Evolutionary conservation across 2,888 invertebrate genomes (phyloP).

Genomic region (Diabrotica balteata): DNA sequence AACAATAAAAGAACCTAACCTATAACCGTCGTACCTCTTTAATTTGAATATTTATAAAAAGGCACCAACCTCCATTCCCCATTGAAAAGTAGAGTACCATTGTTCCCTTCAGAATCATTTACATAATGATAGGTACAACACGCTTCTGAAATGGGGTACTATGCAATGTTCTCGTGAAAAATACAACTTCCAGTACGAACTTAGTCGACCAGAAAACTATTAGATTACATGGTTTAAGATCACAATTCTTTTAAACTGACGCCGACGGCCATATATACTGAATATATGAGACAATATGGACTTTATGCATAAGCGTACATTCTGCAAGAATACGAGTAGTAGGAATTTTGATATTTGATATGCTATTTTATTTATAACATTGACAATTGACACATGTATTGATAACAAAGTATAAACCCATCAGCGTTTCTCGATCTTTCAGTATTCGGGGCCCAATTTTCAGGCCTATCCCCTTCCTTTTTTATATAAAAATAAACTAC

Average conservation of each 20-base stretch:
- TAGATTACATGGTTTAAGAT: constrained; percentile 17
- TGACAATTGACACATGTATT: too few relatives aligned
- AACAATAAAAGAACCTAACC: constrained; percentile 3
- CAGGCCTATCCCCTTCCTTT: too few relatives aligned
- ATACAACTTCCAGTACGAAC: constrained; percentile 17
- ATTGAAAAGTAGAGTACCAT: constrained; percentile 14
- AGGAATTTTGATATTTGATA: too few relatives aligned
- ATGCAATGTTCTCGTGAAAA: constrained; percentile 21
- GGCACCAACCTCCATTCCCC: constrained; percentile 12
- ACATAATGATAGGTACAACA: constrained; percentile 31
- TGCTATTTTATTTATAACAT: too few relatives aligned
- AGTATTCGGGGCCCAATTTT: too few relatives aligned
- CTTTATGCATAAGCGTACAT: not conserved
- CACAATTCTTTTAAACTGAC: constrained; percentile 9
- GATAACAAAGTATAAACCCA: too few relatives aligned
- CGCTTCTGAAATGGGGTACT: constrained; percentile 27
- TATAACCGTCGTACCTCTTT: constrained; percentile 11
- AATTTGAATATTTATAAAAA: constrained; percentile 17
- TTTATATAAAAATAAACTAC: too few relatives aligned
- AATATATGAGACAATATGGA: not conserved
- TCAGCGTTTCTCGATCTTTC: too few relatives aligned
- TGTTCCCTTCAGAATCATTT: constrained; percentile 22
- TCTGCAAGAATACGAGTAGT: too few relatives aligned
- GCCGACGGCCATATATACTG: not conserved
- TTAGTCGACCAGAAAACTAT: constrained; percentile 24